These are phyloP conservation scores for Yponomeuta plumbellus DNA, from an alignment of 2,888 invertebrate species.

Conservation along the genomic window DNA sequence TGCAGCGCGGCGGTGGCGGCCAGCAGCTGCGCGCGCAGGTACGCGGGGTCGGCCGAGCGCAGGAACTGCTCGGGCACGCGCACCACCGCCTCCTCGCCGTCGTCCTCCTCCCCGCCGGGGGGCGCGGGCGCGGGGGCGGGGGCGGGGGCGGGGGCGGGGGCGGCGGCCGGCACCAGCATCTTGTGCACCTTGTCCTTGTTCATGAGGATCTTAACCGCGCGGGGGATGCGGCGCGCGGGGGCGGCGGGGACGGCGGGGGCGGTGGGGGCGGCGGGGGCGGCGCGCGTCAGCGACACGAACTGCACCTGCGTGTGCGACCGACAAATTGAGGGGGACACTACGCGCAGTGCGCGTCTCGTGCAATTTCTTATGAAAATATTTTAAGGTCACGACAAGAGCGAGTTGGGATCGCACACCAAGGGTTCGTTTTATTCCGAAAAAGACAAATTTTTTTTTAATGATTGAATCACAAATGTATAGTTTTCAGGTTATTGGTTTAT, in stretches of 20 bases:
- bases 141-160: not conserved
- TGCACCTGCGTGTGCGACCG: not conserved
- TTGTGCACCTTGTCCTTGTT: slow-evolving; percentile 53
- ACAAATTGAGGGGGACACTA: too few relatives aligned
- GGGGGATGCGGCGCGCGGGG: not conserved
- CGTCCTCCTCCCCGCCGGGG: not conserved
- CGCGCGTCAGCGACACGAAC: not conserved
- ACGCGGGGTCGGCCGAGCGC: slow-evolving; percentile 25
- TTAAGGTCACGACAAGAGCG: too few relatives aligned
- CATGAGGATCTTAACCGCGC: slow-evolving; percentile 62
- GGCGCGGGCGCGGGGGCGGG: not conserved
- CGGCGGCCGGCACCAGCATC: slow-evolving; percentile 37
- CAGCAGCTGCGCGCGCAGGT: slow-evolving; percentile 39
- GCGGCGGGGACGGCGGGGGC: not conserved
- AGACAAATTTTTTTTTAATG: too few relatives aligned
- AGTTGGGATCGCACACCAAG: too few relatives aligned
- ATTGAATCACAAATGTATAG: too few relatives aligned
- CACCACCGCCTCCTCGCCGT: slow-evolving; percentile 18
- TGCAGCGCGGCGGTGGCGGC: slow-evolving; percentile 36
- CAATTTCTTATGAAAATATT: too few relatives aligned
- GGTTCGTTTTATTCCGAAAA: too few relatives aligned
- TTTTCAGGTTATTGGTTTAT: too few relatives aligned
- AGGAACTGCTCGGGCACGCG: slow-evolving; percentile 32
- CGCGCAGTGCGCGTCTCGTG: too few relatives aligned
- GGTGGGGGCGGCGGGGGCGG: not conserved